Evolutionary conservation across 1,140 invertebrate genomes (phyloP).

Genomic region (Cotesia chilonis): DNA sequence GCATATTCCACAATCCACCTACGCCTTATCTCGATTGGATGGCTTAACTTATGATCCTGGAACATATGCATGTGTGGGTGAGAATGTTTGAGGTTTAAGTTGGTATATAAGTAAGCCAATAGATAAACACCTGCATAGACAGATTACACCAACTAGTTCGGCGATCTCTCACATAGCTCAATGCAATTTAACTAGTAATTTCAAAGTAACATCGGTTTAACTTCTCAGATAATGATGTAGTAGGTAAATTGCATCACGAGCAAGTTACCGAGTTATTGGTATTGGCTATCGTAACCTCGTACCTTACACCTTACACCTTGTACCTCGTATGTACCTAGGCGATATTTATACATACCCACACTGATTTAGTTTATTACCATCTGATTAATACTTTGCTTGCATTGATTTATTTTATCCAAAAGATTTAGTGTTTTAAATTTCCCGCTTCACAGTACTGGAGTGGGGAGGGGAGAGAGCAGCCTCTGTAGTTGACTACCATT

Average conservation of each 20-base stretch:
- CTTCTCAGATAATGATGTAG: slow-evolving; percentile 62
- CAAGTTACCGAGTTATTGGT: slow-evolving; percentile 55
- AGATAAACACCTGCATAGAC: slow-evolving; percentile 59
- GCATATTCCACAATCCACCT: too few species aligned
- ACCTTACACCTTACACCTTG: too few species aligned
- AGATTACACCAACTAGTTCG: slow-evolving; percentile 57
- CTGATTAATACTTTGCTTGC: slow-evolving; percentile 3
- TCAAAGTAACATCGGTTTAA: slow-evolving; percentile 63
- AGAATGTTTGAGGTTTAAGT: not conserved
- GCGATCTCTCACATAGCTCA: slow-evolving; percentile 54
- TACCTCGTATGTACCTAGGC: not conserved
- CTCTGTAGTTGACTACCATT: too few species aligned
- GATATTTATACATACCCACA: not conserved
- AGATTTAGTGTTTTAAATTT: too few species aligned
- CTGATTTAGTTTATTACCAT: slow-evolving; percentile 1
- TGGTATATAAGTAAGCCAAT: slow-evolving; percentile 47
- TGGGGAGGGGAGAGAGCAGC: too few species aligned
- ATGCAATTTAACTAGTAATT: slow-evolving; percentile 66
- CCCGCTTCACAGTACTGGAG: too few species aligned
- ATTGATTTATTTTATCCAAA: not conserved
- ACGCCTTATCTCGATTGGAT: slow-evolving; percentile 7
- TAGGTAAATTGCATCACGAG: slow-evolving; percentile 63
- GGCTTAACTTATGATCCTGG: not conserved
- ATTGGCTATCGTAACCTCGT: slow-evolving; percentile 30
- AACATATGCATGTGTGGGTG: not conserved